Conservation (phyloP, 2,888 invertebrate genomes). For the Cartodere bifasciata region DNA sequence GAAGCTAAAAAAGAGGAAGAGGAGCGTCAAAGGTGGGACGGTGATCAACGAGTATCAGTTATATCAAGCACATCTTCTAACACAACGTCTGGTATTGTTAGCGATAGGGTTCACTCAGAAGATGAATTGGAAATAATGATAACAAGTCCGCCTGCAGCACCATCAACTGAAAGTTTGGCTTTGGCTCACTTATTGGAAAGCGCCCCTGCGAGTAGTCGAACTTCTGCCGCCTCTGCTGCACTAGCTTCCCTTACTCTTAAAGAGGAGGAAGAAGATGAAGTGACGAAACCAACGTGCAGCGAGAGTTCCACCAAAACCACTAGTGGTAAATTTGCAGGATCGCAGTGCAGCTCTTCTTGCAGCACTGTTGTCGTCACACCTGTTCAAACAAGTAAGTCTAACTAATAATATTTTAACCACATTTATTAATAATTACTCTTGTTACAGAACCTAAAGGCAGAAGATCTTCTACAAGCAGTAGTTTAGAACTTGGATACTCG, state of each 20-base stretch:
- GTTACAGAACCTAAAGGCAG: conserved; percentile 38
- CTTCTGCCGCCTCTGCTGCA: conserved; percentile 39
- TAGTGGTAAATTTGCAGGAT: conserved; percentile 56
- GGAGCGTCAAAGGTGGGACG: conserved; percentile 44
- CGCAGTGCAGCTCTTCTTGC: conserved; percentile 77
- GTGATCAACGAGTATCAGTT: conserved; percentile 38
- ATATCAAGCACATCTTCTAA: conserved; percentile 93
- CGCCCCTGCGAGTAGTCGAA: conserved; percentile 44
- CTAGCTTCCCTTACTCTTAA: conserved; percentile 35
- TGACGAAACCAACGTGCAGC: conserved; percentile 36
- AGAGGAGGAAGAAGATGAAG: conserved; percentile 25
- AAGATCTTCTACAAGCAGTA: conserved; percentile 65
- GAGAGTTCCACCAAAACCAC: conserved; percentile 42
- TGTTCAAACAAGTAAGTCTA: conserved; percentile 32
- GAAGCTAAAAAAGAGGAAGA: conserved; percentile 75
- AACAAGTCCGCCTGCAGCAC: conserved; percentile 74
- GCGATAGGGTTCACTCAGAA: conserved; percentile 88
- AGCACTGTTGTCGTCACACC: conserved; percentile 71
- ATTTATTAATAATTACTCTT: conserved; percentile 7
- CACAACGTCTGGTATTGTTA: conserved; percentile 92
- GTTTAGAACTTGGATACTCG: conserved; percentile 71
- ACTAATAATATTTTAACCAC: conserved; percentile 11
- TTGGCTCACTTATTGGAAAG: conserved; percentile 62
- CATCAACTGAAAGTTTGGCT: conserved; percentile 74
- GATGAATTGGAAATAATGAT: conserved; percentile 87